These are phyloP conservation scores for Diaphora mendica DNA, from an alignment of 2,888 invertebrate species.

Conservation along the genomic window DNA sequence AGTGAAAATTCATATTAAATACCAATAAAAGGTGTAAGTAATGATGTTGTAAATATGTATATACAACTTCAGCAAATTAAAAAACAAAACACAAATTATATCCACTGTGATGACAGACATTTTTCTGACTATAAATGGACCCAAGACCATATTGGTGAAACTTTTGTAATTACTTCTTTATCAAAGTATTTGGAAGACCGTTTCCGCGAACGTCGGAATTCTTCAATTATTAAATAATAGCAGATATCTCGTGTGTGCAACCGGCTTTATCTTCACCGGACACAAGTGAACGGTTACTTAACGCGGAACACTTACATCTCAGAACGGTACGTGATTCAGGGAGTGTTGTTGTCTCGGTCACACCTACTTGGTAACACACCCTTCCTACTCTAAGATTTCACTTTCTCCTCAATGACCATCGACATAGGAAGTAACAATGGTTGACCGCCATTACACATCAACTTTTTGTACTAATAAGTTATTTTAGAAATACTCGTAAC, in stretches of 20 bases:
- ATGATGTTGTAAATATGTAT: background rate
- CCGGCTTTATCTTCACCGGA: conserved; percentile 20
- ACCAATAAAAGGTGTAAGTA: background rate
- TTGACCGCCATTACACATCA: conserved; percentile 43
- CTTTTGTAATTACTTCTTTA: background rate
- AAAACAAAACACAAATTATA: background rate
- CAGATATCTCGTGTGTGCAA: conserved; percentile 21
- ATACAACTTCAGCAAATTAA: background rate
- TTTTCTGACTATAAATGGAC: background rate
- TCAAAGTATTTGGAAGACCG: background rate
- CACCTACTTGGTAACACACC: conserved; percentile 38
- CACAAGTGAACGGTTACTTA: conserved; percentile 44
- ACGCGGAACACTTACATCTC: conserved; percentile 59
- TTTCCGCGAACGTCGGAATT: background rate
- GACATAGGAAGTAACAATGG: conserved; percentile 54
- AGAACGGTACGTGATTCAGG: conserved; percentile 66
- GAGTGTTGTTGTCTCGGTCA: conserved; percentile 42
- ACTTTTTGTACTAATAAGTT: conserved; percentile 11
- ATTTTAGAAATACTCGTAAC: conserved; percentile 3
- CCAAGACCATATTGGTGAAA: background rate
- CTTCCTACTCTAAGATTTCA: conserved; percentile 52
- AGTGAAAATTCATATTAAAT: background rate
- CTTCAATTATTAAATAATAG: conserved; percentile 2
- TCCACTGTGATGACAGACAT: background rate
- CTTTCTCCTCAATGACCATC: conserved; percentile 56